Evolutionary conservation across 2,797 vertebrate species (phyloP).

Genomic region (Pseudocheirus occidentalis): DNA sequence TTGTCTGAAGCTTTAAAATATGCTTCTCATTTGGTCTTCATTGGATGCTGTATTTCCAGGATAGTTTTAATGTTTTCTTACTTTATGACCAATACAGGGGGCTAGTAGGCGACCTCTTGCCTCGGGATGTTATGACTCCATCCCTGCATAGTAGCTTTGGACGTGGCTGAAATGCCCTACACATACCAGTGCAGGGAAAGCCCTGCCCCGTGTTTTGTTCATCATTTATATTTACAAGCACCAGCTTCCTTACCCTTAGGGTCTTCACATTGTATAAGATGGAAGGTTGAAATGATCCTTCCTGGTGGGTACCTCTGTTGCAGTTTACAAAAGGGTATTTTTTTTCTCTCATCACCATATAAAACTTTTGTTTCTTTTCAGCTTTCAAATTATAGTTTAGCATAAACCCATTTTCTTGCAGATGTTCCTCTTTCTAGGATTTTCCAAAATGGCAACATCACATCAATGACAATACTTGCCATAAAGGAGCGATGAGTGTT

Average conservation of each 20-base stretch:
- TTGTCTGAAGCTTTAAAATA: background rate
- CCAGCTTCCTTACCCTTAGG: background rate
- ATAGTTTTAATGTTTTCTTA: conserved; percentile 19
- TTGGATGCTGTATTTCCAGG: conserved; percentile 7
- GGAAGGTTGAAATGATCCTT: background rate
- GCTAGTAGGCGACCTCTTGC: conserved; percentile 7
- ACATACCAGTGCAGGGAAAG: background rate
- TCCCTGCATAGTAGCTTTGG: background rate
- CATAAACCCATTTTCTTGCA: background rate
- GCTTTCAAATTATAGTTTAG: background rate
- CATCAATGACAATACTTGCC: conserved; percentile 24
- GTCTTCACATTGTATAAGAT: background rate
- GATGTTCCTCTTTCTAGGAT: conserved; percentile 24
- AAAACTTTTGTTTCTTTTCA: background rate
- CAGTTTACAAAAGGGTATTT: background rate
- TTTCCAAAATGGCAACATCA: conserved; percentile 31
- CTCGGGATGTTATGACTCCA: background rate
- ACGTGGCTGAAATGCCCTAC: background rate
- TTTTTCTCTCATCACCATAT: background rate
- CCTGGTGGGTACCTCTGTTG: background rate
- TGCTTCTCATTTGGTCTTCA: background rate
- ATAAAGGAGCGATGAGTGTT: background rate
- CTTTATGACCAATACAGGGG: background rate
- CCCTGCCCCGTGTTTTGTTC: background rate
- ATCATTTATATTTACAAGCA: background rate